A percentile compares a stretch with the other conserved stretches of the same genome.
Evolutionary conservation across 2,888 invertebrate species (phyloP).

Genomic region (Polymixis lichenea): DNA sequence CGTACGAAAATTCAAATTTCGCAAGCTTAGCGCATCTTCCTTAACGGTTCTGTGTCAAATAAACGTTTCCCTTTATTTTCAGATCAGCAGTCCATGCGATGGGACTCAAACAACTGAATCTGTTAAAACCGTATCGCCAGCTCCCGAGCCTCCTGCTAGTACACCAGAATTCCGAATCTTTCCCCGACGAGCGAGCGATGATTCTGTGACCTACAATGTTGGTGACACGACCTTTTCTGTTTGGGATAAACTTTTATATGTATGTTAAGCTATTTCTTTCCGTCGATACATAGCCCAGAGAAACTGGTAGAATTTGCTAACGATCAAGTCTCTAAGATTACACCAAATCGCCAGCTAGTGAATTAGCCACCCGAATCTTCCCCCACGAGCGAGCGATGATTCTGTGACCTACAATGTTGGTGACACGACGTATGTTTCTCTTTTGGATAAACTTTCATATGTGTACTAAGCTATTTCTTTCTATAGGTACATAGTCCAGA

Average conservation of each 20-base stretch:
- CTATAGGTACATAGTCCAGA: neutral
- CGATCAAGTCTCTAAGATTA: neutral
- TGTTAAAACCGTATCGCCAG: neutral
- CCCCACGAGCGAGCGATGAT: constrained; percentile 30
- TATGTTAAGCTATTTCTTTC: constrained; percentile 26
- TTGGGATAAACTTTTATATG: constrained; percentile 23
- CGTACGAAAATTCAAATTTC: too few relatives aligned
- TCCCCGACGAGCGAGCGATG: constrained; percentile 24
- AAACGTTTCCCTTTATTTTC: neutral
- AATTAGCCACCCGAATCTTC: constrained; percentile 15
- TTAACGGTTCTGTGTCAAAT: neutral
- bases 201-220: constrained; percentile 40
- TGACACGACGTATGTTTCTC: constrained; percentile 38
- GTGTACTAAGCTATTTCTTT: constrained; percentile 30
- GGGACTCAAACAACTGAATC: neutral
- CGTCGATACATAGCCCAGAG: neutral
- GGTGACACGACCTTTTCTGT: constrained; percentile 45
- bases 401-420: constrained; percentile 41
- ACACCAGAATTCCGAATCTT: constrained; percentile 2
- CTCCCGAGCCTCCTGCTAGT: neutral
- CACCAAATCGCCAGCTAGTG: neutral
- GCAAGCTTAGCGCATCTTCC: too few relatives aligned
- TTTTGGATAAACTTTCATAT: constrained; percentile 22
- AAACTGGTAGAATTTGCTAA: constrained; percentile 7
- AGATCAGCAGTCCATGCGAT: constrained; percentile 33